These are phyloP conservation scores for Toxotes lorentzi DNA, from an alignment of 2,797 vertebrate genomes.

Conservation along the genomic window DNA sequence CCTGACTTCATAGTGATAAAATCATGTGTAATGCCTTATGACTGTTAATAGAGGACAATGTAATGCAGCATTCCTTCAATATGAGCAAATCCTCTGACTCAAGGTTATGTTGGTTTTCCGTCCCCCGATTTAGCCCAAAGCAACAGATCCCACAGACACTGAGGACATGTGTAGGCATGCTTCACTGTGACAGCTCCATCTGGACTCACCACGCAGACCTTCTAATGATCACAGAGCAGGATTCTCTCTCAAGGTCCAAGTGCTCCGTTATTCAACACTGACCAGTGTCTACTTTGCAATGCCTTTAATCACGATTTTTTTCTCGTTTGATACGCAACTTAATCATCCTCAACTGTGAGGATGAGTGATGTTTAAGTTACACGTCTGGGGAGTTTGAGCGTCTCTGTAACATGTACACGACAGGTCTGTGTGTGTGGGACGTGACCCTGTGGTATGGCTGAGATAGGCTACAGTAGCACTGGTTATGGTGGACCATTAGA, in stretches of 20 bases:
- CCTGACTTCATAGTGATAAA: not conserved
- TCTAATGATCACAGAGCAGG: constrained; percentile 73
- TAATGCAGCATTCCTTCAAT: constrained; percentile 58
- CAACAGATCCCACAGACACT: constrained; percentile 63
- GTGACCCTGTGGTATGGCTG: constrained; percentile 71
- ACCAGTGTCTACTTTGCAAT: constrained; percentile 53
- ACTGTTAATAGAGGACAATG: constrained; percentile 31
- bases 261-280: constrained; percentile 49
- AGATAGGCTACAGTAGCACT: constrained; percentile 73
- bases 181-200: constrained; percentile 79
- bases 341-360: constrained; percentile 28
- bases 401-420: constrained; percentile 57
- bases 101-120: constrained; percentile 68
- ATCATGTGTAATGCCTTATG: not conserved
- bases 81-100: constrained; percentile 63
- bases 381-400: constrained; percentile 45
- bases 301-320: constrained; percentile 48
- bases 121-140: constrained; percentile 58
- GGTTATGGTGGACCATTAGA: constrained; percentile 74
- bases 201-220: constrained; percentile 66
- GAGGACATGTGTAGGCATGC: constrained; percentile 63
- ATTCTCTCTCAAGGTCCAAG: constrained; percentile 67
- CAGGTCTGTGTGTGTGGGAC: constrained; percentile 12
- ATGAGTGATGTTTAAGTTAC: constrained; percentile 47
- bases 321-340: constrained; percentile 48